Evolutionary conservation across 2,113 vertebrate genomes (phyloP), one percentile per base, ranked within the genome.

Genomic region (Marmota monax): DNA sequence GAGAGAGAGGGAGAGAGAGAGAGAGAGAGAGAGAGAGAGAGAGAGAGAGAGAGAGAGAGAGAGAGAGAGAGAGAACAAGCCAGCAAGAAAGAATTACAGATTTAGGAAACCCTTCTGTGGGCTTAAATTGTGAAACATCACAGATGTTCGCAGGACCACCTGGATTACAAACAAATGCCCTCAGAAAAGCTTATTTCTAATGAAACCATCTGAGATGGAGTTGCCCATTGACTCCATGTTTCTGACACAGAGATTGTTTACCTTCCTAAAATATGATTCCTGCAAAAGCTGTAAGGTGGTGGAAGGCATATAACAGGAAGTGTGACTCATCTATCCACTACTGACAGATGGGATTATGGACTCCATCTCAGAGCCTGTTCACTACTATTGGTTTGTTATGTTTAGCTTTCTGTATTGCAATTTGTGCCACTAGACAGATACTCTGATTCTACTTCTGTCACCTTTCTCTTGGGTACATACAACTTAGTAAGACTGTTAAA

Each of bases 161-260:
- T 80, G 29, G 14, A 27, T 87, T 67, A 73, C 20, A 42, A 85
- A 53, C 39, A 69, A 34, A 23, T 37, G 32, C 74, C n/a, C 37
- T 45, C n/a, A 85, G 80, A 73, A 90, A 65, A 90, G 16, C 45
- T 82, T 67, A 45, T 92, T 73, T 91, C 76, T 82, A n/a, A 67
- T 37, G 29, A n/a, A 34, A 48, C 48, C 25, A 27, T 70, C 61
- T 93, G 78, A 89, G 72, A 78, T 53, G 39, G 23, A 77, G 51
- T 70, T 77, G 23, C 37, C 48, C 53, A 56, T 56, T 61, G 56
- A 63, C 29, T 89, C 27, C 48, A 2, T 86, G 51, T 85, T 86
- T 89, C 90, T 93, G 86, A 45, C 65, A 27, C 73, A 82, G 80
- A 90, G 23, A 56, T 29, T 85, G 12, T 37, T 22, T 65, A 86